Evolutionary conservation across 2,888 invertebrate species (phyloP).

Genomic region (Oscheius onirici): DNA sequence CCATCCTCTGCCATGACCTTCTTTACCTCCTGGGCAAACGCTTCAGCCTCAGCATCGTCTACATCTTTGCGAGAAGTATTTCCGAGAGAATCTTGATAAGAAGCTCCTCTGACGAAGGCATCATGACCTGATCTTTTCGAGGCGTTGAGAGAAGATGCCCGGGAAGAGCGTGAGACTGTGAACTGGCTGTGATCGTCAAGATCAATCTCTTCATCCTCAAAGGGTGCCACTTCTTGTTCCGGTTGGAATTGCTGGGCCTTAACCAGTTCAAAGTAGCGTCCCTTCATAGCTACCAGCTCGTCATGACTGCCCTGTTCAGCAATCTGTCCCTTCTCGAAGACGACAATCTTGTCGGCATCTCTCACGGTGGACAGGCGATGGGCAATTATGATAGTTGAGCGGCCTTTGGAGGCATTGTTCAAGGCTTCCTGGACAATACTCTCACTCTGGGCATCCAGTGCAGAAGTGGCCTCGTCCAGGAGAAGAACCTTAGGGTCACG

Average conservation of each 20-base stretch:
- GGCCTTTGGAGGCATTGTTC: conserved; percentile 59
- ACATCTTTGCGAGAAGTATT: conserved; percentile 20
- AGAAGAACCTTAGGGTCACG: conserved; percentile 72
- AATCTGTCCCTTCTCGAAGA: conserved; percentile 63
- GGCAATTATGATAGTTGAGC: conserved; percentile 65
- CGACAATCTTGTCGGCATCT: conserved; percentile 66
- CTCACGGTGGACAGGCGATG: conserved; percentile 66
- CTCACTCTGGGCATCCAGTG: conserved; percentile 82
- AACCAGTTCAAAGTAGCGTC: conserved; percentile 58
- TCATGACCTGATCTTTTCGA: conserved; percentile 43
- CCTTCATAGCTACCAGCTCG: conserved; percentile 55
- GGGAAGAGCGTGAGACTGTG: conserved; percentile 14
- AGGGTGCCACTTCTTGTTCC: conserved; percentile 41
- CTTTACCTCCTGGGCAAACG: conserved; percentile 50
- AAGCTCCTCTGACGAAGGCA: conserved; percentile 46
- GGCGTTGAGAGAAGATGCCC: conserved; percentile 4
- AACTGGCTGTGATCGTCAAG: conserved; percentile 28
- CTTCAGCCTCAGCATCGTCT: conserved; percentile 49
- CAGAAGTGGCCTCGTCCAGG: conserved; percentile 77
- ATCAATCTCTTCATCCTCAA: conserved; percentile 46
- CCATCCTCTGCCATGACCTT: conserved; percentile 37
- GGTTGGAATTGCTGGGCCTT: conserved; percentile 63
- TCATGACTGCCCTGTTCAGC: conserved; percentile 59
- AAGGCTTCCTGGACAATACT: conserved; percentile 79
- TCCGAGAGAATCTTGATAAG: conserved; percentile 43